These are phyloP conservation scores for Apotomis turbidana DNA, from an alignment of 2,888 invertebrate species.

Conservation along the genomic window DNA sequence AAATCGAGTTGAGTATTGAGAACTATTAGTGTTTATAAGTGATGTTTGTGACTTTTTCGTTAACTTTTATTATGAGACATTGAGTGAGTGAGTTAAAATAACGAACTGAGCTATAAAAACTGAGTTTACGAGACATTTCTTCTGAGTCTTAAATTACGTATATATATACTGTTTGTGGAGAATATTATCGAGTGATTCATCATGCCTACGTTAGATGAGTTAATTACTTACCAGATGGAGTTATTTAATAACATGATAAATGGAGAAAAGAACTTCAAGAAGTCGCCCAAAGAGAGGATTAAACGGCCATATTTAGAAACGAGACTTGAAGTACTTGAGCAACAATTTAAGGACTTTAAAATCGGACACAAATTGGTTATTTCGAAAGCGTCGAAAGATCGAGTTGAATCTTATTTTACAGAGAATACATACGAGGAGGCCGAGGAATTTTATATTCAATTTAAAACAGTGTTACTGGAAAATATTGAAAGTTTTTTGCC, in stretches of 20 bases:
- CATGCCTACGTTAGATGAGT: too few relatives aligned
- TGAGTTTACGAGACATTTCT: too few relatives aligned
- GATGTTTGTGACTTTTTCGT: too few relatives aligned
- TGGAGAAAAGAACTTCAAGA: background rate
- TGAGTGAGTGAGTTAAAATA: too few relatives aligned
- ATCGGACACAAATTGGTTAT: background rate
- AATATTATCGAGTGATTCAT: too few relatives aligned
- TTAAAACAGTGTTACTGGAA: conserved; percentile 7
- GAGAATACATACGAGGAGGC: background rate
- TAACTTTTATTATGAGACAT: too few relatives aligned
- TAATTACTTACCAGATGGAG: background rate
- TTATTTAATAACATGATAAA: background rate
- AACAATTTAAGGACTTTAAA: conserved; percentile 2
- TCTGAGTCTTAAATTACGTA: too few relatives aligned
- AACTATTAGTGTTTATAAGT: too few relatives aligned
- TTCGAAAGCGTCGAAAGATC: background rate
- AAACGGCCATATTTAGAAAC: background rate
- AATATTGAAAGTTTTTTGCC: background rate
- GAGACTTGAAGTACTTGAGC: background rate
- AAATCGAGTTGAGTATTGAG: too few relatives aligned
- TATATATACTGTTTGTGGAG: too few relatives aligned
- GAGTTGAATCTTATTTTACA: background rate
- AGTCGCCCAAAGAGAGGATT: conserved; percentile 6
- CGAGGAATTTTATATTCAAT: conserved; percentile 8
- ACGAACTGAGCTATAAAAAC: too few relatives aligned